These are phyloP conservation scores for Empidonax traillii DNA, from an alignment of 2,113 vertebrate species.

Conservation along the genomic window DNA sequence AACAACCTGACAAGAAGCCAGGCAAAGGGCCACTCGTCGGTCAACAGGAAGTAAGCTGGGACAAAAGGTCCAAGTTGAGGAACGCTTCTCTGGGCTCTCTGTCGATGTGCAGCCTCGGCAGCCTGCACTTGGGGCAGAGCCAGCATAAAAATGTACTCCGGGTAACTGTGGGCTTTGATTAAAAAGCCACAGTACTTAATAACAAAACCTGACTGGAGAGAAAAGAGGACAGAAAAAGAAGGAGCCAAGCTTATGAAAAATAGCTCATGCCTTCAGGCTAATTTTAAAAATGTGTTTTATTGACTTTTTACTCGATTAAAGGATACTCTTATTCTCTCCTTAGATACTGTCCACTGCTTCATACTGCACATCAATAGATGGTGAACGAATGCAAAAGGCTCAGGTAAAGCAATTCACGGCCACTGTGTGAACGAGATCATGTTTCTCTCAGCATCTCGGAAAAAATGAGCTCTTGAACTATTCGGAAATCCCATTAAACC, in stretches of 20 bases:
- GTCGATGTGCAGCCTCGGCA: slow-evolving; percentile 75
- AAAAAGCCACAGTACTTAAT: slow-evolving; percentile 56
- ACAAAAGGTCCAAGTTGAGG: slow-evolving; percentile 86
- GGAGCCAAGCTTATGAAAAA: slow-evolving; percentile 18
- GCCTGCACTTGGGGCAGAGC: slow-evolving; percentile 65
- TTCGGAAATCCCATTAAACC: slow-evolving; percentile 31
- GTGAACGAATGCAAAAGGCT: not conserved
- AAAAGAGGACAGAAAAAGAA: not conserved
- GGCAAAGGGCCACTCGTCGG: slow-evolving; percentile 68
- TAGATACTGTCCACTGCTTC: not conserved
- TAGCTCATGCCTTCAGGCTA: not conserved
- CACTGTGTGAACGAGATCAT: not conserved
- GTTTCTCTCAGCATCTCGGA: slow-evolving; percentile 27
- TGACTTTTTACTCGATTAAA: slow-evolving; percentile 46
- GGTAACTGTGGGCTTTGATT: slow-evolving; percentile 58
- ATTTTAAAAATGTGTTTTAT: slow-evolving; percentile 42
- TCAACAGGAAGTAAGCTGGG: slow-evolving; percentile 82
- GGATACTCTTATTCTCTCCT: slow-evolving; percentile 34
- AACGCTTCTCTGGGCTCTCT: slow-evolving; percentile 75
- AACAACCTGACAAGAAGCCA: slow-evolving; percentile 67
- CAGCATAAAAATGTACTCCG: slow-evolving; percentile 61
- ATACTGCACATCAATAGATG: not conserved
- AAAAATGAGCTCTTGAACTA: slow-evolving; percentile 34
- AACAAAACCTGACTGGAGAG: slow-evolving; percentile 42
- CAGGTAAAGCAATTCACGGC: not conserved